Conservation (phyloP, 2,113 vertebrate species). For the Nesospiza acunhae region DNA sequence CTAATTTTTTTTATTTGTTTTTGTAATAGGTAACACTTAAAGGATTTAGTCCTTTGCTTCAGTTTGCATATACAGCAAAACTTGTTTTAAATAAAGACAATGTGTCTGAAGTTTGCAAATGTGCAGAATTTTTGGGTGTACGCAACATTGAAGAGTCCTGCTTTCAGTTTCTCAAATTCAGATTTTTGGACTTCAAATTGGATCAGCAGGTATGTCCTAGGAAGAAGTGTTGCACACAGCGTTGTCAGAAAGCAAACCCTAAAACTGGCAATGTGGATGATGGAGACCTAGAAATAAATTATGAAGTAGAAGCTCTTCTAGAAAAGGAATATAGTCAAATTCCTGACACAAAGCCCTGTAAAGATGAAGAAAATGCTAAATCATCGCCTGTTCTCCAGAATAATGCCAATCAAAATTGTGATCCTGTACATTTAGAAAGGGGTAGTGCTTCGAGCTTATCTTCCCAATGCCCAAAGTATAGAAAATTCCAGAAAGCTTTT, state of each 20-base stretch:
- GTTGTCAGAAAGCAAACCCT: conserved; percentile 70
- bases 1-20: neutral
- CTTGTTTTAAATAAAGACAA: conserved; percentile 93
- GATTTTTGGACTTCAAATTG: conserved; percentile 79
- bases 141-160: conserved; percentile 90
- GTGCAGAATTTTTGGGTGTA: conserved; percentile 86
- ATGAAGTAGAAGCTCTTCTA: conserved; percentile 65
- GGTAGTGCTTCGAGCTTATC: conserved; percentile 56
- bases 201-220: conserved; percentile 66
- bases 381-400: conserved; percentile 27
- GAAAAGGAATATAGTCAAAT: conserved; percentile 58
- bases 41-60: conserved; percentile 92
- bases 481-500: conserved; percentile 80
- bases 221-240: conserved; percentile 77
- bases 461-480: conserved; percentile 79
- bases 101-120: conserved; percentile 87
- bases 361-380: conserved; percentile 65
- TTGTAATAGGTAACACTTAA: conserved; percentile 85
- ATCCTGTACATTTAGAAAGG: conserved; percentile 65
- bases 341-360: conserved; percentile 49
- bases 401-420: conserved; percentile 58
- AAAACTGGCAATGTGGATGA: conserved; percentile 33
- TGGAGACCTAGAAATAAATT: conserved; percentile 54
- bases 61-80: conserved; percentile 95
- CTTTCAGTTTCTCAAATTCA: conserved; percentile 93